Evolutionary conservation across 1,140 invertebrate genomes (phyloP), one percentile per base, ranked within the genome.

Genomic region (Aphelenchoides fujianensis): DNA sequence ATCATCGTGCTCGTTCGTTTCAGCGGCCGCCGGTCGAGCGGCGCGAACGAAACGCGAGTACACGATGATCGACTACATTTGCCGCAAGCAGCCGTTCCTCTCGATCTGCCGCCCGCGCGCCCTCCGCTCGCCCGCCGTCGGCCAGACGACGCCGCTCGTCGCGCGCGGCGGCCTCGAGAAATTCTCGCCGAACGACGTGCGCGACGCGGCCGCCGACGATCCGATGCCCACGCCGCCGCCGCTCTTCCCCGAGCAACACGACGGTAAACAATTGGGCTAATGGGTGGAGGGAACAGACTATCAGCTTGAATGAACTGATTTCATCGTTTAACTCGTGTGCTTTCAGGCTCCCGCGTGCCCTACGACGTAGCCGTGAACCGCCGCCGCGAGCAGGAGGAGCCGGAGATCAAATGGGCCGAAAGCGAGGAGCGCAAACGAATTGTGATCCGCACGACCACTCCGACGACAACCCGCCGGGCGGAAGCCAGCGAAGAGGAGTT

Each of bases 1-100:
- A n/a, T n/a, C n/a, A n/a, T n/a, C n/a, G n/a, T n/a, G n/a, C n/a
- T n/a, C n/a, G n/a, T n/a, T n/a, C n/a, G n/a, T n/a, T n/a, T n/a
- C n/a, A n/a, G n/a, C n/a, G n/a, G n/a, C n/a, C n/a, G n/a, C n/a
- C n/a, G n/a, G n/a, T n/a, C n/a, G n/a, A n/a, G n/a, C n/a, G n/a
- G n/a, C n/a, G n/a, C n/a, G n/a, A n/a, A n/a, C n/a, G n/a, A 48
- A 48, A 48, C 41, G 23, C 41, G 41, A 48, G 23, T 37, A 64
- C 62, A 62, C 53, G 19, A 64, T 55, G 12, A 61, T 64, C 36
- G 66, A 68, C 16, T 16, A 2, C 19, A 64, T 68, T 64, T 68
- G 66, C 31, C 2, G n/a, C 16, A 62, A 64, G n/a, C 28, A 64
- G 23, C 48, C 66, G 16, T 67, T 61, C 12, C 34, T 59, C 27